Conservation (phyloP, 2,797 vertebrate genomes). For the Chrysocyon brachyurus region DNA sequence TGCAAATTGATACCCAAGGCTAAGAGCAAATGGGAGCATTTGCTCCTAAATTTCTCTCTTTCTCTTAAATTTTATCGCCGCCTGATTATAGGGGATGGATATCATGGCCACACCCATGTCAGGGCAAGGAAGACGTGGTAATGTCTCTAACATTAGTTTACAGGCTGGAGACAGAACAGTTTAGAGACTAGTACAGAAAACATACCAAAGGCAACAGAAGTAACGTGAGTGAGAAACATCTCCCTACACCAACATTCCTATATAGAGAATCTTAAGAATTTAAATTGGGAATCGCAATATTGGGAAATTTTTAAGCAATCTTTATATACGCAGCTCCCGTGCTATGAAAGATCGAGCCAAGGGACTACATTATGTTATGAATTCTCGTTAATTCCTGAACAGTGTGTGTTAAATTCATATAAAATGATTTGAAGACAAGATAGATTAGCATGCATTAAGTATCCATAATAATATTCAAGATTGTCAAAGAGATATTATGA, state of each 20-base stretch:
- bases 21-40: not conserved
- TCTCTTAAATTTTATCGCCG: not conserved
- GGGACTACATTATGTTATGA: not conserved
- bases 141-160: constrained; percentile 4
- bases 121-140: not conserved
- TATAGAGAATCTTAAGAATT: not conserved
- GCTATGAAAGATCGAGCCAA: not conserved
- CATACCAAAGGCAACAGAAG: not conserved
- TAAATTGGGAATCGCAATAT: not conserved
- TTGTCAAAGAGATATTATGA: not conserved
- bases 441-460: not conserved
- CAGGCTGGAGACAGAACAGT: not conserved
- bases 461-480: not conserved
- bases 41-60: not conserved
- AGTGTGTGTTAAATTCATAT: not conserved
- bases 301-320: not conserved
- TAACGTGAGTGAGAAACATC: not conserved
- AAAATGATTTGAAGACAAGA: not conserved
- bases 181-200: not conserved
- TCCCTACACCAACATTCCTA: not conserved
- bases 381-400: not conserved
- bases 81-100: not conserved
- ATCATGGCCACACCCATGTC: not conserved
- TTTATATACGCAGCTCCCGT: not conserved
- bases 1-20: not conserved